phyloP scores from a whole-genome alignment of 2,888 invertebrate genomes.

The Zonitis immaculata region DNA sequence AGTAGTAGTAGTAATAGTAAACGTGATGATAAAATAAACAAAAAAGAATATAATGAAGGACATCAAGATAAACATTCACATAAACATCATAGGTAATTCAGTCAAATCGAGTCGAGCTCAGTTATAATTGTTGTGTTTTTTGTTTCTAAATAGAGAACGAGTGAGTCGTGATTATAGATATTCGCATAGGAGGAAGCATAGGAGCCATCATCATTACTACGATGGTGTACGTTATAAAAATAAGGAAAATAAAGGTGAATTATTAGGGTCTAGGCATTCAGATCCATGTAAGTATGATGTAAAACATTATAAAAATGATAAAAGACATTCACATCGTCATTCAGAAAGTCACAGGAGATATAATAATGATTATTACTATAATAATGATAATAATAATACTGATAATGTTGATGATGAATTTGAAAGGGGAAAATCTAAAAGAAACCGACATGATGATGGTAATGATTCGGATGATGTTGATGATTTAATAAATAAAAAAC shows the following conservation, averaged over 20 bases:
- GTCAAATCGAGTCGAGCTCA: background rate
- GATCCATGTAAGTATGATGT: constrained; percentile 20
- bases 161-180: background rate
- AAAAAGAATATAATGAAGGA: background rate
- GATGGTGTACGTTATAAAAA: background rate
- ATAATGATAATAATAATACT: background rate
- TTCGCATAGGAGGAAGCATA: background rate
- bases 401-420: constrained; percentile 54
- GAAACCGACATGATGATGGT: background rate
- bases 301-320: constrained; percentile 13
- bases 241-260: constrained; percentile 16
- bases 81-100: background rate
- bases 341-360: constrained; percentile 16
- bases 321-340: constrained; percentile 18
- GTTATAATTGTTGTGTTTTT: background rate
- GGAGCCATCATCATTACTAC: background rate
- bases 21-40: background rate
- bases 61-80: background rate
- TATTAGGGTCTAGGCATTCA: constrained; percentile 13
- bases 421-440: constrained; percentile 60
- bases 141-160: no score
- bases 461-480: background rate
- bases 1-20: background rate
- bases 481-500: background rate
- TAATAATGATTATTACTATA: constrained; percentile 1